These are phyloP conservation scores for Aporophyla lueneburgensis DNA, from an alignment of 2,888 invertebrate genomes.

Conservation along the genomic window DNA sequence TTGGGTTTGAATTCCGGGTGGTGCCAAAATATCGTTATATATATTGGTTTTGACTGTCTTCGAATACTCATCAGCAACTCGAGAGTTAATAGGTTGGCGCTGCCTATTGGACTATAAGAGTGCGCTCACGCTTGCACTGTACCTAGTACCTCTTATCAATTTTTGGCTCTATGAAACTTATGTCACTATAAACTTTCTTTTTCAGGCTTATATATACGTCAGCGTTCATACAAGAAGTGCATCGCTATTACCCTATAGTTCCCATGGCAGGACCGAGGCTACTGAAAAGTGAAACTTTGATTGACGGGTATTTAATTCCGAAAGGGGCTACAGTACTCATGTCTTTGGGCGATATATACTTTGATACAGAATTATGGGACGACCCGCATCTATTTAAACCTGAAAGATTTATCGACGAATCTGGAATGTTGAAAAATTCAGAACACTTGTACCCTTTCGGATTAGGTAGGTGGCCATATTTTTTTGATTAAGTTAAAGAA, in stretches of 20 bases:
- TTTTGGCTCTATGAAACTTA: not conserved
- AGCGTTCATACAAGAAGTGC: constrained; percentile 90
- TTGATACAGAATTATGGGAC: constrained; percentile 89
- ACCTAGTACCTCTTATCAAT: no score
- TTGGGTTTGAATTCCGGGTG: not conserved
- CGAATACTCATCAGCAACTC: not conserved
- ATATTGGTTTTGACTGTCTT: not conserved
- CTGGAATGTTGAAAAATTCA: constrained; percentile 88
- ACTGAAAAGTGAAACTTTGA: constrained; percentile 76
- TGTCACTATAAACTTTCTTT: constrained; percentile 48
- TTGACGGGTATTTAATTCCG: constrained; percentile 86
- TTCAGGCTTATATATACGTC: constrained; percentile 88
- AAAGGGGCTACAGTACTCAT: constrained; percentile 90
- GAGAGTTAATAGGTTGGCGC: not conserved
- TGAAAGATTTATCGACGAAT: constrained; percentile 91
- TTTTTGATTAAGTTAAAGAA: not conserved
- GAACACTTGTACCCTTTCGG: constrained; percentile 92
- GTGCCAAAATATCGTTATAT: not conserved
- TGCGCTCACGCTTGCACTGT: not conserved
- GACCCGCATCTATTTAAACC: constrained; percentile 91
- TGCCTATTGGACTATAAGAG: not conserved
- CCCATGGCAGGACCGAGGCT: constrained; percentile 90
- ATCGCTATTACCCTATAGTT: constrained; percentile 89
- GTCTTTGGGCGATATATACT: constrained; percentile 88
- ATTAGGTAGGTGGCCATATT: constrained; percentile 88